Conservation (phyloP, 2,888 invertebrate species). For the Campaea margaritaria region DNA sequence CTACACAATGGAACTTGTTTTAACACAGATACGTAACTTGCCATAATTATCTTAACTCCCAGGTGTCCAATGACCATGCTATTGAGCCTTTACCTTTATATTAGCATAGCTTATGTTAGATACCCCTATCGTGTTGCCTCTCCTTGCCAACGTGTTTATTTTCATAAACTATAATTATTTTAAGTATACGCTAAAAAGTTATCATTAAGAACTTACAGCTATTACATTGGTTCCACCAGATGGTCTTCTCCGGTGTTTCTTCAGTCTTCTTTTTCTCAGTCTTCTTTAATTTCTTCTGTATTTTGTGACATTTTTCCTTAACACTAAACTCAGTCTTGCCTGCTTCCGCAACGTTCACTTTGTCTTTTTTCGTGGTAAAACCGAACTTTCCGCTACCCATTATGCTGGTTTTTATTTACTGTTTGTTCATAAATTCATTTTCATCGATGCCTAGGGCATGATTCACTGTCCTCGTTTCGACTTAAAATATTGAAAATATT, state of each 20-base stretch:
- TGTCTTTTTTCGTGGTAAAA: conserved; percentile 75
- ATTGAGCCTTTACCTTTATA: not conserved
- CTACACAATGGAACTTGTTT: too few species aligned
- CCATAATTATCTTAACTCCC: not conserved
- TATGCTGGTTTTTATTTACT: conserved; percentile 62
- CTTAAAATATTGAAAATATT: conserved; percentile 58
- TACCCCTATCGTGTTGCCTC: not conserved
- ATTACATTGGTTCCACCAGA: conserved; percentile 83
- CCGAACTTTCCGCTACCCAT: conserved; percentile 82
- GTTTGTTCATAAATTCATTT: conserved; percentile 55
- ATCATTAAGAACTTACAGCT: conserved; percentile 68
- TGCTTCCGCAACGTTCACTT: conserved; percentile 64
- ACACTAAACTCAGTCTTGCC: conserved; percentile 79
- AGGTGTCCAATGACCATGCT: not conserved
- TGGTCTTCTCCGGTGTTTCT: conserved; percentile 73
- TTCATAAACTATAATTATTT: not conserved
- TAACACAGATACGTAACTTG: not conserved
- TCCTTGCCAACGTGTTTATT: not conserved
- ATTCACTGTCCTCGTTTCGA: conserved; percentile 50
- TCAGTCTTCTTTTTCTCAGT: conserved; percentile 82
- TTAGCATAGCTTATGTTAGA: too few species aligned
- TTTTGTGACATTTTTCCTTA: conserved; percentile 78
- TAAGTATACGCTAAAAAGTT: not conserved
- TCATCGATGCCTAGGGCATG: conserved; percentile 55
- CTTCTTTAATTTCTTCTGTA: conserved; percentile 81